Evolutionary conservation across 2,113 vertebrate species (phyloP).

Genomic region (Megaptera novaeangliae): DNA sequence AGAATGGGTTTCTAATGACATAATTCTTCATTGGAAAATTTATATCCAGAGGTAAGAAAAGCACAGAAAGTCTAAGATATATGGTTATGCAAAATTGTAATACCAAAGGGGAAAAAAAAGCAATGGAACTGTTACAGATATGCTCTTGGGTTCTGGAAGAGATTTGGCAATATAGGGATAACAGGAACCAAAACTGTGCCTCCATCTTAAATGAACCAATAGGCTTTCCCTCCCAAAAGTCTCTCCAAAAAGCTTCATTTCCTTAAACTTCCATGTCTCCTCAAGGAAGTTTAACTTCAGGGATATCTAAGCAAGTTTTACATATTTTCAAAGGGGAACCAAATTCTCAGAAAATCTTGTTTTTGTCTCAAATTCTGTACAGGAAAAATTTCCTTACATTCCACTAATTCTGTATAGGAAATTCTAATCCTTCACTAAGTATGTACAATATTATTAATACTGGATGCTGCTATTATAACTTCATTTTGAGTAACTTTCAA

Average conservation of each 20-base stretch:
- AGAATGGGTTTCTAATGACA: neutral
- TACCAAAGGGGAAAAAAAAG: neutral
- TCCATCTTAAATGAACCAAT: neutral
- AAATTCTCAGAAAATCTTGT: conserved; percentile 4
- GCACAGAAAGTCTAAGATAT: neutral
- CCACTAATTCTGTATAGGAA: neutral
- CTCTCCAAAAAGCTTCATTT: neutral
- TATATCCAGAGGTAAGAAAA: neutral
- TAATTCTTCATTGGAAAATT: neutral
- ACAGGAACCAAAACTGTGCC: neutral
- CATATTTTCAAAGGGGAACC: neutral
- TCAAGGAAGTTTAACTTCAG: neutral
- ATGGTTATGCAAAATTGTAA: neutral
- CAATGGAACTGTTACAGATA: neutral
- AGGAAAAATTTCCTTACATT: neutral
- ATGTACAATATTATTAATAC: neutral
- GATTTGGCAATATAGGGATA: neutral
- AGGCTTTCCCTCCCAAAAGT: neutral
- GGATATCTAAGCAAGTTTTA: neutral
- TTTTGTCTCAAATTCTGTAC: neutral
- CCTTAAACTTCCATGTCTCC: neutral
- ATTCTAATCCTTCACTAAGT: neutral
- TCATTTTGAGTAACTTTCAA: neutral
- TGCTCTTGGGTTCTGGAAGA: neutral
- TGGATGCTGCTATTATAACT: neutral